Evolutionary conservation across 1,140 invertebrate genomes (phyloP), one percentile per base, ranked within the genome.

Genomic region (Pseudomyrmex cubaensis): DNA sequence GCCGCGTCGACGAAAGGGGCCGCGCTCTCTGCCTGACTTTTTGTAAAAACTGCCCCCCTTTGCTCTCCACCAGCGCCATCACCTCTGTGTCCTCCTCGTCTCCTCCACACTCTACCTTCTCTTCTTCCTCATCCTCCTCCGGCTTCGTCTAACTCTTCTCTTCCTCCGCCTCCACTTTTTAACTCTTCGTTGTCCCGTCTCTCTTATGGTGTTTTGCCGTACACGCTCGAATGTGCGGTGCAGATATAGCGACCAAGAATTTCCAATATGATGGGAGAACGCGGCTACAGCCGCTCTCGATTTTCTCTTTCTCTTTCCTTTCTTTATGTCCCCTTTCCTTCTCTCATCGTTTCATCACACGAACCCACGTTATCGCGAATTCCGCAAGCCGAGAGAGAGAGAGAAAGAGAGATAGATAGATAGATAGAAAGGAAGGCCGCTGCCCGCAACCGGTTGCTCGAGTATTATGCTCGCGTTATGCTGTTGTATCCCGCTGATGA

Each of bases 1-100:
- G 66, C 22, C 72, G 84, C 69, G 70, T 78, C 88, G 87, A 88
- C 89, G 87, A 90, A 89, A 90, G 89, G 88, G 88, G 89, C 89
- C 87, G 87, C 72, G 56, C 73, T 73, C 89, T 82, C 86, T 87
- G 80, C 82, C 88, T 89, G 87, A 82, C 89, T 91, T 91, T 91
- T 92, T 88, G 87, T 90, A 89, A 91, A 91, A 90, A 90, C 86
- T 85, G 59, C 69, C 85, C 72, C 72, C 61, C 70, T 50, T 57
- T 61, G 22, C 64, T 90, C 89, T 72, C 75, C 78, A 20, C 57
- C 48, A 35, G 59, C 63, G 48, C 90, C 90, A 80, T 91, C 82
- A 82, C 87, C 69, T 78, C 83, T 84, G 73, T 78, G 61, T 77
- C 86, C 72, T 85, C 74, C 67, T 83, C 83, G 72, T 59, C 35